Evolutionary conservation across 1,140 invertebrate species (phyloP).

Genomic region (Caerostris darwini): DNA sequence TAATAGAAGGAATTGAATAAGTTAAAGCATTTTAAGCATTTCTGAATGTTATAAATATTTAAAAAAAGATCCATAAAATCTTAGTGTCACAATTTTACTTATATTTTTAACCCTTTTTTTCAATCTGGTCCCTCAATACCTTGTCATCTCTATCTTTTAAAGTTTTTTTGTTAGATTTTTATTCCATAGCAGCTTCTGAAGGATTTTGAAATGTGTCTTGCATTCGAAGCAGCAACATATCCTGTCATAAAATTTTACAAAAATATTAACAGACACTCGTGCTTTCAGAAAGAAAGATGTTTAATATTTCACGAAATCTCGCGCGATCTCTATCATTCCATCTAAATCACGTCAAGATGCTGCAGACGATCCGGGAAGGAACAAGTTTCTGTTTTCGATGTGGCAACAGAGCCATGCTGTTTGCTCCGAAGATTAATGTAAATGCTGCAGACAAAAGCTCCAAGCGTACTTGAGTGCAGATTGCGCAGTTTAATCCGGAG

Average conservation of each 20-base stretch:
- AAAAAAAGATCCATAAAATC: too few relatives aligned
- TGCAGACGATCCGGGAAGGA: neutral
- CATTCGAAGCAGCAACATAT: too few relatives aligned
- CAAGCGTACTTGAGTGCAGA: neutral
- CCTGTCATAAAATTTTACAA: neutral
- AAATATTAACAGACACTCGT: neutral
- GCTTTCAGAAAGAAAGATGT: neutral
- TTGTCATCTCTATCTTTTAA: too few relatives aligned
- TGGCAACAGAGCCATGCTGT: neutral
- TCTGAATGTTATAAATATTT: too few relatives aligned
- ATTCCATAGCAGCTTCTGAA: too few relatives aligned
- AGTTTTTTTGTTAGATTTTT: too few relatives aligned
- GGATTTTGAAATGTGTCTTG: too few relatives aligned
- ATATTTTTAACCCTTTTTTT: too few relatives aligned
- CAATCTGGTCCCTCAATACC: too few relatives aligned
- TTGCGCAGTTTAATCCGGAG: neutral
- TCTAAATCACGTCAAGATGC: neutral
- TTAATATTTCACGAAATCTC: neutral
- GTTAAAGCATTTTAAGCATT: too few relatives aligned
- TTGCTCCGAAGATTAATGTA: neutral
- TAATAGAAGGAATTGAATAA: too few relatives aligned
- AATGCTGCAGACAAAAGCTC: neutral
- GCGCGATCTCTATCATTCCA: neutral
- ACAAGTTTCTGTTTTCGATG: neutral
- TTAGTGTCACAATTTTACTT: too few relatives aligned